Base-by-base conservation (phyloP, 2,888 invertebrate species). In the Halictus ligatus region DNA sequence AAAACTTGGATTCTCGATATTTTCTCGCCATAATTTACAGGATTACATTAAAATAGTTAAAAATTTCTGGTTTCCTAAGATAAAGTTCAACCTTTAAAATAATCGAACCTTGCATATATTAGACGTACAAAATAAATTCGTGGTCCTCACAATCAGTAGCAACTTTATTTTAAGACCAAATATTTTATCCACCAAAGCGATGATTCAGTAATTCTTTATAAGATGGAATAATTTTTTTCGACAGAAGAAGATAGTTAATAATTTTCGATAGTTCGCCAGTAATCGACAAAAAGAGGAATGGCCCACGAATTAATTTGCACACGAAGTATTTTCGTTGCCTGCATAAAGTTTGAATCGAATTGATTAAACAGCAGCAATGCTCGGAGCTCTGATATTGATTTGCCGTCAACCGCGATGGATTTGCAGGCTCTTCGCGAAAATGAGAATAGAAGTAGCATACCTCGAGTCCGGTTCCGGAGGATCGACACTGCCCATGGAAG, bases 401-500 rank as follows among this genome's bases (percentile, higher is more conserved):
- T n/a, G 10, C 54, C 54, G 54, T 21, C 21, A 54, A 54, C 21
- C 54, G 8, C 21, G 21, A 54, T 21, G 8, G 54, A 21, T 54
- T 21, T 10, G 2, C 21, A 54, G 21, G 60, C 25, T 60, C 6
- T 60, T 60, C 12, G 60, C 13, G 13, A 25, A 13, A 60, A 25
- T 13, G 60, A 60, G 29, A 60, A 58, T 46, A 21, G 29, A 43
- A n/a, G 25, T 72, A 29, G 35, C 7, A 35, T 67, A 97, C 87
- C 86, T 89, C 88, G 97, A 96, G 92, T 98, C 98, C 91, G 97
- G 97, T 93, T 98, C 98, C 75, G 96, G 96, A 87, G 96, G 96
- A 91, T 96, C 96, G 87, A 97, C 95, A 95, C 98, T 98, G 93
- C 97, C 98, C 94, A 97, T 97, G 75, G 98, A 98, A 82, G 98